Conservation (phyloP, 2,888 invertebrate genomes). For the Spodoptera exigua region DNA sequence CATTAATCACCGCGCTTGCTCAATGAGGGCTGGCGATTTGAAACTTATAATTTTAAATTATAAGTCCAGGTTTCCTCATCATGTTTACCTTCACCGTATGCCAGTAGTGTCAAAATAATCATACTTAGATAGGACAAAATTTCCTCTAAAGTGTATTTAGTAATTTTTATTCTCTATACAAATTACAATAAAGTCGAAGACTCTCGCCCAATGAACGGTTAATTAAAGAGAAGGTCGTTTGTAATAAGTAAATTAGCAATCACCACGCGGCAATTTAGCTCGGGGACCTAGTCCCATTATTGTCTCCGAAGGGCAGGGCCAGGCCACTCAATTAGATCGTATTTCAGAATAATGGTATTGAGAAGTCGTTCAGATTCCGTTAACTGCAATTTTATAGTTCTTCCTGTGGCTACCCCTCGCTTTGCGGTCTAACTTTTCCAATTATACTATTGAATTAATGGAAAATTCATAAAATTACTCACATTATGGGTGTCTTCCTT, state of each 20-base stretch:
- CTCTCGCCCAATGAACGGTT: conserved; percentile 44
- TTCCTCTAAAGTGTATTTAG: neutral
- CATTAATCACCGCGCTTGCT: too few species aligned
- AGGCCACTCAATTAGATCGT: conserved; percentile 73
- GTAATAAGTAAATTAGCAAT: conserved; percentile 62
- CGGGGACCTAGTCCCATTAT: conserved; percentile 53
- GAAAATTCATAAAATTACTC: conserved; percentile 72
- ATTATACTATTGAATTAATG: conserved; percentile 76
- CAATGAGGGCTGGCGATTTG: too few species aligned
- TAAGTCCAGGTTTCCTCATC: too few species aligned
- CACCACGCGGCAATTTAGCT: conserved; percentile 49
- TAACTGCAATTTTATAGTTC: conserved; percentile 83
- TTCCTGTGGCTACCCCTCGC: conserved; percentile 65
- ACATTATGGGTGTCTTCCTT: conserved; percentile 63
- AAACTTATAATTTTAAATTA: too few species aligned
- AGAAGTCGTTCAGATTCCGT: conserved; percentile 73
- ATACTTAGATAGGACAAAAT: too few species aligned
- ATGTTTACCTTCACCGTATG: too few species aligned
- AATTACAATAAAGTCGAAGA: conserved; percentile 28
- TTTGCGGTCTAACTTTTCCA: conserved; percentile 76
- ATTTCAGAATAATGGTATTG: conserved; percentile 78
- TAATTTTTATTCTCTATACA: conserved; percentile 9
- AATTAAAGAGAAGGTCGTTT: conserved; percentile 54
- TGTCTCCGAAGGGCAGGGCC: conserved; percentile 54
- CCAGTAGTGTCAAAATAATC: too few species aligned